Conservation (phyloP, 2,888 invertebrate genomes). For the Orchesella flavescens region DNA sequence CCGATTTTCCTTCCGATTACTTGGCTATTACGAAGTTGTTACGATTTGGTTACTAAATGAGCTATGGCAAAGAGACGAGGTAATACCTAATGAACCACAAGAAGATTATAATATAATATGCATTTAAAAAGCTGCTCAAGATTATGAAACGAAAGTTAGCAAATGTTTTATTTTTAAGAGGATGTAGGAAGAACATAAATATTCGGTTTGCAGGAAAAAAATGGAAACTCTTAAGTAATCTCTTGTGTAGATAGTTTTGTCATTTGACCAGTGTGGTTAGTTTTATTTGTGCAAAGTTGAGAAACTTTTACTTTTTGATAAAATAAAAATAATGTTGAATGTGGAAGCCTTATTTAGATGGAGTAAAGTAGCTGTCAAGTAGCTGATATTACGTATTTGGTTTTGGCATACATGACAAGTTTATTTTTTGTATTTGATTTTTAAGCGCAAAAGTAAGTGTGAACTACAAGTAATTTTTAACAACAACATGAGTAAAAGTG, state of each 20-base stretch:
- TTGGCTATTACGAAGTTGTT: not conserved
- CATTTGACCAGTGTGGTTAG: not conserved
- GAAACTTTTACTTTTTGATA: slow-evolving; percentile 1
- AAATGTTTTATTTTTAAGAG: not conserved
- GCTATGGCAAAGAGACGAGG: not conserved
- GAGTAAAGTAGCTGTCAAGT: not conserved
- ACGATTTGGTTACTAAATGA: not conserved
- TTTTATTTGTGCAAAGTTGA: not conserved
- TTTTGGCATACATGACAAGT: too few relatives aligned
- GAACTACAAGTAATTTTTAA: too few relatives aligned
- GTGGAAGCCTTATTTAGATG: not conserved
- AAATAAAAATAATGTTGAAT: not conserved
- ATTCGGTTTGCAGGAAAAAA: not conserved
- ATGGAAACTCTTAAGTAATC: slow-evolving; percentile 10
- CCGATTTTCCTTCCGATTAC: not conserved
- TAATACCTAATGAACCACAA: not conserved
- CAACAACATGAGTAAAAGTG: not conserved
- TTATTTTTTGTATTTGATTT: too few relatives aligned
- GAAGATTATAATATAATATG: not conserved
- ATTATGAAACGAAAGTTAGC: slow-evolving; percentile 2
- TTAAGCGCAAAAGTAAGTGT: too few relatives aligned
- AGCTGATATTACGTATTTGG: too few relatives aligned
- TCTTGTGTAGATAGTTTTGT: not conserved
- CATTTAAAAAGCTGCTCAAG: not conserved
- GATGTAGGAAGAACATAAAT: not conserved